Percentiles rank a stretch among this genome's conserved stretches.
These are phyloP conservation scores for Coendou prehensilis DNA, from an alignment of 2,797 vertebrate species.

Conservation along the genomic window DNA sequence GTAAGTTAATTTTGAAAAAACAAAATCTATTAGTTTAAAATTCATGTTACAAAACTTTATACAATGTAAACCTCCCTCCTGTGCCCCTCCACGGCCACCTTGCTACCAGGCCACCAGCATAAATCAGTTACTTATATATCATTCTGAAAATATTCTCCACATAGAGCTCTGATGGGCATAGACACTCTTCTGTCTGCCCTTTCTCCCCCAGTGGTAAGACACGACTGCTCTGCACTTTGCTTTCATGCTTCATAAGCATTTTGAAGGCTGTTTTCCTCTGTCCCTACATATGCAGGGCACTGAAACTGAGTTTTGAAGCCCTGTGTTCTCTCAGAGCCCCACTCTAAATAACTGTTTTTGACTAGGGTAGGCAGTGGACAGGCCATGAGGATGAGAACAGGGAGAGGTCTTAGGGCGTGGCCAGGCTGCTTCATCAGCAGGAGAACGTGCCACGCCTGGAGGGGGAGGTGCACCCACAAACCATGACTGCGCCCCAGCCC, in stretches of 20 bases:
- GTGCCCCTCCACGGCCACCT: background rate
- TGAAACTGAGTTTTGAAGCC: background rate
- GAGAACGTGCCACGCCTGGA: background rate
- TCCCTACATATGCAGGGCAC: background rate
- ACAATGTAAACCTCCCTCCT: background rate
- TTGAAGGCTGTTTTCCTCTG: background rate
- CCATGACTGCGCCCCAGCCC: background rate
- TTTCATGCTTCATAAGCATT: no score
- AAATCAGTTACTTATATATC: background rate
- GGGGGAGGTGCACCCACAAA: background rate
- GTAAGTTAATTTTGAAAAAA: slow-evolving; percentile 10
- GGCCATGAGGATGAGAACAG: background rate
- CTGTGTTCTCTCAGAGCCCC: background rate
- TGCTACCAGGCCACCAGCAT: background rate
- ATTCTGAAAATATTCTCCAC: background rate
- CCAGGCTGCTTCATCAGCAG: background rate
- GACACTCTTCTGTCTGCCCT: background rate
- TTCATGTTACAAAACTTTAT: background rate
- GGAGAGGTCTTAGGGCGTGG: background rate
- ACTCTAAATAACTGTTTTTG: background rate
- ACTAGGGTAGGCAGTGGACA: background rate
- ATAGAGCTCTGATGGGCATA: background rate
- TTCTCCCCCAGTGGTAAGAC: background rate
- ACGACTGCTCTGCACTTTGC: background rate
- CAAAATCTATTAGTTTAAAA: background rate